Percentiles rank a stretch among this genome's conserved stretches.
phyloP scores from a whole-genome alignment of 2,888 invertebrate genomes.

The Lycia hirtaria region DNA sequence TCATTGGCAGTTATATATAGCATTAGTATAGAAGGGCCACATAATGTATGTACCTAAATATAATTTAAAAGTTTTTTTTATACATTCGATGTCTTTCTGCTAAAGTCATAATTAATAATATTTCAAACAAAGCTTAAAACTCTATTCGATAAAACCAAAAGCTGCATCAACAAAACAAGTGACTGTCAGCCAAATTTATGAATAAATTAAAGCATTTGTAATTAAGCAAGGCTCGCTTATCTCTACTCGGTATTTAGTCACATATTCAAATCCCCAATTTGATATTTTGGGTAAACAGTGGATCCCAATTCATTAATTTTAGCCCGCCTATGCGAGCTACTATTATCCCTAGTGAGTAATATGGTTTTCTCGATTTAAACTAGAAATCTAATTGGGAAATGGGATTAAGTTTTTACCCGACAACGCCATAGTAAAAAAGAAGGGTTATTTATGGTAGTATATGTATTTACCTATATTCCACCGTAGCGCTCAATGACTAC shows the following conservation, averaged over 20 bases:
- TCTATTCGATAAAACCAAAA: neutral
- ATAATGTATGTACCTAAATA: no score
- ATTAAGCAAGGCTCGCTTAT: conserved; percentile 40
- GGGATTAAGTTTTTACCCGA: neutral
- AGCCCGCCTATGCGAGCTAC: conserved; percentile 35
- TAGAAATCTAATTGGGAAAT: conserved; percentile 7
- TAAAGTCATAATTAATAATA: no score
- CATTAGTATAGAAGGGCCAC: no score
- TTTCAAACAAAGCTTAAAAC: neutral
- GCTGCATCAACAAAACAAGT: conserved; percentile 12
- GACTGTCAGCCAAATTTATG: conserved; percentile 11
- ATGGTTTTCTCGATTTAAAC: conserved; percentile 41
- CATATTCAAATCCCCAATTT: conserved; percentile 52
- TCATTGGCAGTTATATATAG: no score
- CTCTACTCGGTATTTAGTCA: conserved; percentile 48
- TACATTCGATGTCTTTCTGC: no score
- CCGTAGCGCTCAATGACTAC: no score
- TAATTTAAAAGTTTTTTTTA: no score
- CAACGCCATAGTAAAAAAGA: no score
- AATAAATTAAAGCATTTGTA: conserved; percentile 40
- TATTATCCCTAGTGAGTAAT: conserved; percentile 42
- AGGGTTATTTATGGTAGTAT: no score
- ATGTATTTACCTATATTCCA: no score
- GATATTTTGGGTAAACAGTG: conserved; percentile 51
- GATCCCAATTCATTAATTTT: conserved; percentile 49